phyloP scores from a whole-genome alignment of 2,113 vertebrate species.

The Pseudolaguvia tuberculata region DNA sequence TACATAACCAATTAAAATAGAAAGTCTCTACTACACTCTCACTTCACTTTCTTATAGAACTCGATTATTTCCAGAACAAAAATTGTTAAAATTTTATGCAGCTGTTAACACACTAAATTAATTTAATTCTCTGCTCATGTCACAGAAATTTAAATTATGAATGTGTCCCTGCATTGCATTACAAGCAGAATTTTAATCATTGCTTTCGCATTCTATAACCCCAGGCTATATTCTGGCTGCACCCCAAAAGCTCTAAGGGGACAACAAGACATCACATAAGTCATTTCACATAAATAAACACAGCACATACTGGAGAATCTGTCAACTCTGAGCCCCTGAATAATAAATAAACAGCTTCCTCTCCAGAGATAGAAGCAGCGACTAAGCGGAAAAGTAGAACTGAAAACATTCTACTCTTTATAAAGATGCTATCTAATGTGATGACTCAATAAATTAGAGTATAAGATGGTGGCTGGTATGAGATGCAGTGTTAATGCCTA shows the following conservation, averaged over 20 bases:
- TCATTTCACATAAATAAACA: constrained; percentile 21
- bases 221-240: constrained; percentile 12
- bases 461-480: too few relatives aligned
- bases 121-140: neutral
- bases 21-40: neutral
- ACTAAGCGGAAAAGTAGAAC: neutral
- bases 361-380: neutral
- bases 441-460: neutral
- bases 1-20: neutral
- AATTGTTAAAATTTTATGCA: neutral
- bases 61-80: too few relatives aligned
- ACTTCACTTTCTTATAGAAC: neutral
- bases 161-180: neutral
- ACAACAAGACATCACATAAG: constrained; percentile 22
- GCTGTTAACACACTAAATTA: neutral
- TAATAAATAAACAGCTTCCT: constrained; percentile 8
- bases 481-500: neutral
- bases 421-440: constrained; percentile 4
- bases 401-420: neutral
- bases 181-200: constrained; percentile 7
- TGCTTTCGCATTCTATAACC: constrained; percentile 7
- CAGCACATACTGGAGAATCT: constrained; percentile 14
- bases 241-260: constrained; percentile 11
- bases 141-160: neutral
- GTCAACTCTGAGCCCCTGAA: constrained; percentile 4